Evolutionary conservation across 2,113 vertebrate genomes (phyloP).

Genomic region (Phaethon lepturus): DNA sequence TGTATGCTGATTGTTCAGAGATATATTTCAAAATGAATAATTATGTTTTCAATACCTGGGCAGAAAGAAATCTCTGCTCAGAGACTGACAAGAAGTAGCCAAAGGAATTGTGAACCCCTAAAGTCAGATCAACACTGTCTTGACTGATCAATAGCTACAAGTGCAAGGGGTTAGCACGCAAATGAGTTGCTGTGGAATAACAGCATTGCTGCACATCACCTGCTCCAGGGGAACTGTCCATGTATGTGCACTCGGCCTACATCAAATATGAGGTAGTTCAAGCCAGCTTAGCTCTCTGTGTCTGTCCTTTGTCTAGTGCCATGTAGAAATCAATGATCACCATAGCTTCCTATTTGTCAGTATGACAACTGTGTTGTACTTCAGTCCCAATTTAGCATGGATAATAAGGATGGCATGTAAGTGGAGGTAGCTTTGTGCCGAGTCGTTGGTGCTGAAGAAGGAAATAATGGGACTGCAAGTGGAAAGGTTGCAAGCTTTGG

Average conservation of each 20-base stretch:
- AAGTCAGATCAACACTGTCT: background rate
- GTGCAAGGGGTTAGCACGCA: background rate
- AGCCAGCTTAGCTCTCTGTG: background rate
- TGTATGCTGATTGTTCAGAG: background rate
- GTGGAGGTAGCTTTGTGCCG: background rate
- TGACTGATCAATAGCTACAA: background rate
- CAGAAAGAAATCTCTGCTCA: background rate
- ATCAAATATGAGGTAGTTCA: background rate
- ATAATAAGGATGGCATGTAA: fast-evolving
- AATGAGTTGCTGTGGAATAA: background rate
- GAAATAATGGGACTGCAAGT: background rate
- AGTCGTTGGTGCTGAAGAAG: background rate
- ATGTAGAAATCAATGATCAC: background rate
- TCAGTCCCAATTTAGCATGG: background rate
- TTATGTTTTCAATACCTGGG: background rate
- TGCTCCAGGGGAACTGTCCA: background rate
- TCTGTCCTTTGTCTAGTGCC: slow-evolving; percentile 5
- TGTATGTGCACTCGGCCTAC: background rate
- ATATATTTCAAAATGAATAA: background rate
- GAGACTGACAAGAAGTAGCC: background rate
- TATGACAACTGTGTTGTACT: background rate
- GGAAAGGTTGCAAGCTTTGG: background rate
- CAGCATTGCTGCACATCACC: background rate
- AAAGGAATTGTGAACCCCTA: background rate
- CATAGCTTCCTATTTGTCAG: background rate